Percentiles rank a stretch among this genome's conserved stretches.
Evolutionary conservation across 2,888 invertebrate species (phyloP).

Genomic region (Sipha maydis): DNA sequence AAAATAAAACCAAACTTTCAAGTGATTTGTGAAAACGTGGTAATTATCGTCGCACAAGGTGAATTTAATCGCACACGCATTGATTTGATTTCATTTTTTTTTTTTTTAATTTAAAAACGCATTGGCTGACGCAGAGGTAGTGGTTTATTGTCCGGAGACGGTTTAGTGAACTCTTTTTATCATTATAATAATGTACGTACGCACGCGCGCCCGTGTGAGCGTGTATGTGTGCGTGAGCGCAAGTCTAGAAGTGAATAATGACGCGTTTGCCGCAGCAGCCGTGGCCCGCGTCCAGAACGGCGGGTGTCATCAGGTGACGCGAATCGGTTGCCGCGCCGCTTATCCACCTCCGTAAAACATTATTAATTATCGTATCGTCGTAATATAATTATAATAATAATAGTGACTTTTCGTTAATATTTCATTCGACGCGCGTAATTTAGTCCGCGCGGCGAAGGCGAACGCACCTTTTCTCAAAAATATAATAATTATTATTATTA

Average conservation of each 20-base stretch:
- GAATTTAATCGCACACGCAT: not conserved
- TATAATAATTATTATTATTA: not conserved
- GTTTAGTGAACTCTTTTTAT: constrained; percentile 58
- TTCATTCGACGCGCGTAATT: not conserved
- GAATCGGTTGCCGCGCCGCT: constrained; percentile 30
- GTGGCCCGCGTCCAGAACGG: constrained; percentile 52
- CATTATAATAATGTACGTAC: not conserved
- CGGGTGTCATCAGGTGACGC: constrained; percentile 55
- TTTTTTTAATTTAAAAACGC: not conserved
- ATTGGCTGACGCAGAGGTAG: not conserved
- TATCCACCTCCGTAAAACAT: constrained; percentile 40
- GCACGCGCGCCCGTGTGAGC: no score
- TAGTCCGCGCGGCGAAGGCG: not conserved
- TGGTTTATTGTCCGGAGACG: constrained; percentile 44
- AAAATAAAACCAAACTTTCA: not conserved
- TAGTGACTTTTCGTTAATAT: constrained; percentile 1
- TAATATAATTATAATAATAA: constrained; percentile 7
- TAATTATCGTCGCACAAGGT: not conserved
- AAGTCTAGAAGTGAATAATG: constrained; percentile 41
- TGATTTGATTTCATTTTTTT: not conserved
- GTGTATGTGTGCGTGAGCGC: not conserved
- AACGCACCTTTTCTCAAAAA: constrained; percentile 26
- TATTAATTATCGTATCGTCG: constrained; percentile 31
- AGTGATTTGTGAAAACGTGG: not conserved
- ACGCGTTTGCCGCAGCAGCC: not conserved